Conservation (phyloP, 2,888 invertebrate genomes). For the Pseudoips prasinana region DNA sequence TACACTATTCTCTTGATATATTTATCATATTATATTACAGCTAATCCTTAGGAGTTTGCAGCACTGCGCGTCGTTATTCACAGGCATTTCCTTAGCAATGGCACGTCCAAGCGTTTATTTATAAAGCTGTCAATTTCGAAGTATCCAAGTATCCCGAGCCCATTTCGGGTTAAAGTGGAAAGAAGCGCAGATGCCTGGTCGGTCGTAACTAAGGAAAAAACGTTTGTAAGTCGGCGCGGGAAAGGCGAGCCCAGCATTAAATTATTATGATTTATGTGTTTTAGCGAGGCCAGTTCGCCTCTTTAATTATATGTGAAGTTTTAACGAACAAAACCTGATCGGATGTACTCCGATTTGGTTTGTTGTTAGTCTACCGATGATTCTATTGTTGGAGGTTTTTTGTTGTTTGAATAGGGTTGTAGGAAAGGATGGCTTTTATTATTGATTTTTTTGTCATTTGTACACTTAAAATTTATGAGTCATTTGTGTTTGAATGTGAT, state of each 20-base stretch:
- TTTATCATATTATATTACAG: no score
- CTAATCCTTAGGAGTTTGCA: no score
- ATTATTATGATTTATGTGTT: slow-evolving; percentile 81
- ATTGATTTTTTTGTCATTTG: neutral
- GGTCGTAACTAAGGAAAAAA: slow-evolving; percentile 63
- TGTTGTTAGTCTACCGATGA: slow-evolving; percentile 16
- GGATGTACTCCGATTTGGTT: slow-evolving; percentile 34
- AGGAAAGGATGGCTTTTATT: neutral
- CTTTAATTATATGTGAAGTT: slow-evolving; percentile 73
- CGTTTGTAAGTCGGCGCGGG: slow-evolving; percentile 45
- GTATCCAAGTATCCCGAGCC: slow-evolving; percentile 26
- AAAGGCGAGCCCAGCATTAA: slow-evolving; percentile 68
- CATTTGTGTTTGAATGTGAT: no score
- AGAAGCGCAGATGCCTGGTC: slow-evolving; percentile 59
- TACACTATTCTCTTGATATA: no score
- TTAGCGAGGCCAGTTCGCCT: slow-evolving; percentile 62
- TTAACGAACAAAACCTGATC: slow-evolving; percentile 66
- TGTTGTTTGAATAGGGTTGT: slow-evolving; percentile 4
- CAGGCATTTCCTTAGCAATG: slow-evolving; percentile 46
- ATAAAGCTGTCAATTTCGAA: slow-evolving; percentile 69
- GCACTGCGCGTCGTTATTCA: slow-evolving; percentile 40
- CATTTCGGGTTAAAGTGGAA: slow-evolving; percentile 60
- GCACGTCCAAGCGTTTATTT: slow-evolving; percentile 47
- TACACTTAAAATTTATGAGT: no score
- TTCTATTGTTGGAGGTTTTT: slow-evolving; percentile 24